Evolutionary conservation across 1,140 invertebrate species (phyloP), one percentile per base, ranked within the genome.

Genomic region (Tribolium madens): DNA sequence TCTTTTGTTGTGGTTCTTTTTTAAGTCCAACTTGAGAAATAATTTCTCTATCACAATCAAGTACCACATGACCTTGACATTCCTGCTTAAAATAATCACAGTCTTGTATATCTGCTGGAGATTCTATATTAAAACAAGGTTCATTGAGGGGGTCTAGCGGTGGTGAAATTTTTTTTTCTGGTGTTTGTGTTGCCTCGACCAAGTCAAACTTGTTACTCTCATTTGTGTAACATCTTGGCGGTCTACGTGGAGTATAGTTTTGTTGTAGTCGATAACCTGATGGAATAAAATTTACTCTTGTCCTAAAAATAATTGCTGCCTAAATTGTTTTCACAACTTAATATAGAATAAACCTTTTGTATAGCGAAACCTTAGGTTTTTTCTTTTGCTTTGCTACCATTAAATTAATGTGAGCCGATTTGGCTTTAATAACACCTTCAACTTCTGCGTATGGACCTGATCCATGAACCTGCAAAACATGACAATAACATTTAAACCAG

Each of bases 351-450:
- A 26, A 60, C 53, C 26, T 4, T 60, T 26, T 12, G 3, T 31
- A 15, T 0, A 3, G 53, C 0, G 70, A 42, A 14, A 13, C 3
- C 1, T 5, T 26, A 4, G 21, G n/a, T n/a, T 74, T 60, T 17
- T 18, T 33, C 47, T 42, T 57, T 75, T 75, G 73, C 46, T 21
- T 33, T 1, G 53, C 15, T 14, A 75, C 52, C 15, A 75, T 46
- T 1, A 36, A 6, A 42, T 75, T 46, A 47, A 75, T 75, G 46
- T 75, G 73, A 6, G 73, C 73, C 5, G 31, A 26, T 75, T 75
- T 60, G 9, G 14, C 13, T 13, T 17, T 10, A 14, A 60, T 36
- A 15, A 46, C n/a, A 7, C 14, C 73, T 60, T 60, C n/a, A 17
- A 75, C 21, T 60, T 13, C 14, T 10, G 73, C 73, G 14, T 10